Percentiles rank a stretch among this genome's conserved stretches.
Conservation (phyloP, 2,113 vertebrate species). For the Pelodiscus sinensis region DNA sequence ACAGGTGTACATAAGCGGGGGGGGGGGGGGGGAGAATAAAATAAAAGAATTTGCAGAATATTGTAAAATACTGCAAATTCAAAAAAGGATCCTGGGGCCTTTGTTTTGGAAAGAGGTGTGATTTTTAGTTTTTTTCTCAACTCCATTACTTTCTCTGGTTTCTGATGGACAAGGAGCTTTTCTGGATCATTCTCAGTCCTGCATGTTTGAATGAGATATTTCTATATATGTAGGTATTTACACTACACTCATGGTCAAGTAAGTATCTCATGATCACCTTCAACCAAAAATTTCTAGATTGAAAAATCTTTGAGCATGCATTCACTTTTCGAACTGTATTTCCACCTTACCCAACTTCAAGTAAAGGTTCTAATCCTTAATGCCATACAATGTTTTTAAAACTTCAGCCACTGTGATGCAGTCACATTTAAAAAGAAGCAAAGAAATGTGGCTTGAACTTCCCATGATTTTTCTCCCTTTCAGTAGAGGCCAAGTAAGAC, state of each 20-base stretch:
- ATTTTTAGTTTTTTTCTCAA: neutral
- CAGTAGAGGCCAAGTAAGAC: neutral
- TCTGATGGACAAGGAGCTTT: neutral
- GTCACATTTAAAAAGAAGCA: neutral
- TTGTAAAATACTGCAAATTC: rapidly evolving
- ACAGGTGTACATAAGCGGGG: too few species aligned
- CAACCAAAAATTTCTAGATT: neutral
- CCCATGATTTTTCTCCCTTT: neutral
- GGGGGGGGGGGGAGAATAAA: too few species aligned
- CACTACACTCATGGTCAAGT: neutral
- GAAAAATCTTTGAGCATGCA: too few species aligned
- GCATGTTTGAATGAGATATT: neutral
- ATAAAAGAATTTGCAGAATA: neutral
- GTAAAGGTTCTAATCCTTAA: neutral
- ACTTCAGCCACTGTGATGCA: neutral
- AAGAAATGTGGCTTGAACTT: neutral
- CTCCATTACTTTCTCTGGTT: neutral
- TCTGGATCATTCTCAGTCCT: neutral
- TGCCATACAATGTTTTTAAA: neutral
- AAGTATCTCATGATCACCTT: neutral
- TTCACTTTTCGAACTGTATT: neutral
- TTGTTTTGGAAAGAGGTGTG: too few species aligned
- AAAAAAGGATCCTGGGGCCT: neutral
- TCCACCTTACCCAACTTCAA: neutral
- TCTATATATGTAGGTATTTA: neutral